phyloP scores from a whole-genome alignment of 2,888 invertebrate species.

The Mylabris sibirica region DNA sequence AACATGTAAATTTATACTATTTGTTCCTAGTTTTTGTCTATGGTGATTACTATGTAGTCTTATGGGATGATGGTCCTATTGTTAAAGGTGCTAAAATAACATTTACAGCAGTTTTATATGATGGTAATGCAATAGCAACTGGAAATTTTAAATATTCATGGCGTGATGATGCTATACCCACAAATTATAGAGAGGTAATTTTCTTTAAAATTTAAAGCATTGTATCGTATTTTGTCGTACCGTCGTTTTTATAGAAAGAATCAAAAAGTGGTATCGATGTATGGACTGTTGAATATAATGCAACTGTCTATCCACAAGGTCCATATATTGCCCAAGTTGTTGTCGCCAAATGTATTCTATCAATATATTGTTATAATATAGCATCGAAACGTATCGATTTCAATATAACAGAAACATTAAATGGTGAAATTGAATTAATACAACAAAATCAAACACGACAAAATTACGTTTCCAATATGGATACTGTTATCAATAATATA shows the following conservation, averaged over 20 bases:
- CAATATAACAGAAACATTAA: constrained; percentile 70
- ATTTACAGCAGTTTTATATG: constrained; percentile 69
- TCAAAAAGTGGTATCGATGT: constrained; percentile 64
- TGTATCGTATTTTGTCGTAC: constrained; percentile 13
- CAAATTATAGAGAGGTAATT: constrained; percentile 62
- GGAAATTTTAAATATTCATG: constrained; percentile 67
- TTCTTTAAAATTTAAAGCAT: neutral
- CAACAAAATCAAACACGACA: constrained; percentile 69
- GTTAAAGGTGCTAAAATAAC: constrained; percentile 76
- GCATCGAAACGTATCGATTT: constrained; percentile 60
- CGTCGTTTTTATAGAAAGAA: constrained; percentile 56
- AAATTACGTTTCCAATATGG: constrained; percentile 71
- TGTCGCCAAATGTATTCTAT: constrained; percentile 58
- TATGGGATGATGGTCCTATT: constrained; percentile 73
- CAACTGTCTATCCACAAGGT: constrained; percentile 65
- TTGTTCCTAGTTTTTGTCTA: constrained; percentile 38
- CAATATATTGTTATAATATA: constrained; percentile 58
- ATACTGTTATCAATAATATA: constrained; percentile 67
- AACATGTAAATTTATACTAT: too few species aligned
- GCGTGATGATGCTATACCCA: constrained; percentile 68
- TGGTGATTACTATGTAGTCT: constrained; percentile 59
- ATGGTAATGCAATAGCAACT: constrained; percentile 56
- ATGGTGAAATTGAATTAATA: constrained; percentile 71
- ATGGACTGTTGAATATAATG: constrained; percentile 71
- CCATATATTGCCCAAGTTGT: constrained; percentile 67